Evolutionary conservation across 2,888 invertebrate species (phyloP).

Genomic region (Acleris literana): DNA sequence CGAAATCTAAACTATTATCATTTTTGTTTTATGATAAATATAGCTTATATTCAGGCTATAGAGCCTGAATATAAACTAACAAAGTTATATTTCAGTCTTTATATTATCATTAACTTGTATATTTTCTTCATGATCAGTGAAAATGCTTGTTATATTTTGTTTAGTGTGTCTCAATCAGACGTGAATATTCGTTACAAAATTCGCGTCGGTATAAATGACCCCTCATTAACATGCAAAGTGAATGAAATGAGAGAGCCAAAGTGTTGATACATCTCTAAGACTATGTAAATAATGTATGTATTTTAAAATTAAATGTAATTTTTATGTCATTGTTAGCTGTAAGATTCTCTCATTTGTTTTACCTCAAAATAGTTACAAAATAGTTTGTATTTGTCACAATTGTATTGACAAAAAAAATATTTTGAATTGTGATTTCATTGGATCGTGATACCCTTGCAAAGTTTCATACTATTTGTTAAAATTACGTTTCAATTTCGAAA

Average conservation of each 20-base stretch:
- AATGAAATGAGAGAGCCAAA: slow-evolving; percentile 72
- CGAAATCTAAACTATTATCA: too few relatives aligned
- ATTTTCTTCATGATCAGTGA: neutral
- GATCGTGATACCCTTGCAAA: slow-evolving; percentile 3
- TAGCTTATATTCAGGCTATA: too few relatives aligned
- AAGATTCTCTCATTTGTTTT: slow-evolving; percentile 65
- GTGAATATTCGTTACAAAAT: slow-evolving; percentile 1
- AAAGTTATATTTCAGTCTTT: neutral
- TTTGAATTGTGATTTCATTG: slow-evolving; percentile 1
- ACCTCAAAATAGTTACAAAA: slow-evolving; percentile 67
- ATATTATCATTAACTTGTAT: neutral
- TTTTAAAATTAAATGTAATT: slow-evolving; percentile 59
- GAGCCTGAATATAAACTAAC: too few relatives aligned
- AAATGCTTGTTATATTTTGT: neutral
- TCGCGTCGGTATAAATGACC: slow-evolving; percentile 2
- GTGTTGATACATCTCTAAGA: slow-evolving; percentile 65
- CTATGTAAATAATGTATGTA: slow-evolving; percentile 71
- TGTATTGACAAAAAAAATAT: neutral
- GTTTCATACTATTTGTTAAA: neutral
- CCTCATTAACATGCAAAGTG: slow-evolving; percentile 40
- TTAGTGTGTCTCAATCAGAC: neutral
- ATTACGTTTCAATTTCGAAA: too few relatives aligned
- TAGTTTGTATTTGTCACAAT: slow-evolving; percentile 43
- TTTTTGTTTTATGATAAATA: too few relatives aligned
- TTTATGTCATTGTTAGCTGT: slow-evolving; percentile 66